phyloP scores from a whole-genome alignment of 2,797 vertebrate species.

The Amniataba percoides region DNA sequence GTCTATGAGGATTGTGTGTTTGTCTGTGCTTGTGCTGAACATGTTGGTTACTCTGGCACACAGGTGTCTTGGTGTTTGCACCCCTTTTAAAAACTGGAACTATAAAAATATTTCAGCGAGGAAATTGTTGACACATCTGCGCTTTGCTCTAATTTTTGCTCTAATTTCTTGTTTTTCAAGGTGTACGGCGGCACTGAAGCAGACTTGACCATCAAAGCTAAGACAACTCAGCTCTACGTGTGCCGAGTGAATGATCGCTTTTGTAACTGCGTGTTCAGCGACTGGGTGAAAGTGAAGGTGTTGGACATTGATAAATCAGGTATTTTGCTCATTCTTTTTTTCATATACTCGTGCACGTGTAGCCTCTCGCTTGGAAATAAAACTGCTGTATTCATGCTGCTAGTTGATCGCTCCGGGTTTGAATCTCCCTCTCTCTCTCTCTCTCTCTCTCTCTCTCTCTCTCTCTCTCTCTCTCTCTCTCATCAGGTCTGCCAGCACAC shows the following conservation, averaged over 20 bases:
- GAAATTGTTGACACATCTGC: neutral
- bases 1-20: neutral
- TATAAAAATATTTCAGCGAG: neutral
- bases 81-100: neutral
- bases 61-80: neutral
- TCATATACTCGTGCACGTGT: neutral
- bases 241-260: slow-evolving; percentile 87
- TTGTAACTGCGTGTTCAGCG: slow-evolving; percentile 82
- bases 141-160: neutral
- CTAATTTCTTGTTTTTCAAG: slow-evolving; percentile 48
- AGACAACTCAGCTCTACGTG: slow-evolving; percentile 81
- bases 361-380: neutral
- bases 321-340: slow-evolving; percentile 14
- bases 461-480: slow-evolving; percentile 4
- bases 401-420: slow-evolving; percentile 16
- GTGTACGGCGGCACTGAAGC: slow-evolving; percentile 82
- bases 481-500: slow-evolving; percentile 76
- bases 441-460: too few relatives aligned
- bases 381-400: neutral
- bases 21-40: neutral
- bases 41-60: neutral
- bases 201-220: slow-evolving; percentile 82
- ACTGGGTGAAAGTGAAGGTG: slow-evolving; percentile 91
- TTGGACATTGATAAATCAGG: slow-evolving; percentile 80
- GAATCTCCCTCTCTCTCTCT: slow-evolving; percentile 8